A percentile compares a stretch with the other conserved stretches of the same genome.
These are phyloP conservation scores for Dermatemys mawii DNA, from an alignment of 2,113 vertebrate genomes.

Conservation along the genomic window DNA sequence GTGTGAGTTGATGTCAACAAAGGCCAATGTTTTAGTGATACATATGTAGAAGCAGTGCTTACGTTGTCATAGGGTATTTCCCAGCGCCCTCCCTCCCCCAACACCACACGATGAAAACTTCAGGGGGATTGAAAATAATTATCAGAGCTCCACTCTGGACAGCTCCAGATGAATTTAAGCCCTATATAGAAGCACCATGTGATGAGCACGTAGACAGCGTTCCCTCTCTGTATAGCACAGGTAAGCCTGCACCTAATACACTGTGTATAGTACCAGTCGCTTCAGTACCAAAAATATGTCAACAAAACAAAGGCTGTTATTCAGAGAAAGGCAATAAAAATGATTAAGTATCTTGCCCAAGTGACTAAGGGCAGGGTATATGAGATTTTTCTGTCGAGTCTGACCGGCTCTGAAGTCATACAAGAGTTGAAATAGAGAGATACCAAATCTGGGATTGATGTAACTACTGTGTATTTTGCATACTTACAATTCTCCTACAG, in stretches of 20 bases:
- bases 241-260: background rate
- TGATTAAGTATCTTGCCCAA: background rate
- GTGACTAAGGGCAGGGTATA: background rate
- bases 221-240: accelerated
- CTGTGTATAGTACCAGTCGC: background rate
- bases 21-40: background rate
- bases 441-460: background rate
- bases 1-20: background rate
- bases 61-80: background rate
- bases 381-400: background rate
- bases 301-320: background rate
- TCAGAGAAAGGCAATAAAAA: background rate
- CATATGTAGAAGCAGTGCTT: background rate
- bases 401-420: background rate
- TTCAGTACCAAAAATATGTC: background rate
- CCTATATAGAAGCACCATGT: background rate
- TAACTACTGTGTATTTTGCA: background rate
- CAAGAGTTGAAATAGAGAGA: background rate
- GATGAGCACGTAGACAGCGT: background rate
- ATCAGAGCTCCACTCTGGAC: too few species aligned
- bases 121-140: too few species aligned
- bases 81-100: too few species aligned
- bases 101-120: too few species aligned
- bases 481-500: background rate
- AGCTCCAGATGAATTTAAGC: too few species aligned